These are phyloP conservation scores for Fringilla coelebs DNA, from an alignment of 2,797 vertebrate genomes.

Conservation along the genomic window DNA sequence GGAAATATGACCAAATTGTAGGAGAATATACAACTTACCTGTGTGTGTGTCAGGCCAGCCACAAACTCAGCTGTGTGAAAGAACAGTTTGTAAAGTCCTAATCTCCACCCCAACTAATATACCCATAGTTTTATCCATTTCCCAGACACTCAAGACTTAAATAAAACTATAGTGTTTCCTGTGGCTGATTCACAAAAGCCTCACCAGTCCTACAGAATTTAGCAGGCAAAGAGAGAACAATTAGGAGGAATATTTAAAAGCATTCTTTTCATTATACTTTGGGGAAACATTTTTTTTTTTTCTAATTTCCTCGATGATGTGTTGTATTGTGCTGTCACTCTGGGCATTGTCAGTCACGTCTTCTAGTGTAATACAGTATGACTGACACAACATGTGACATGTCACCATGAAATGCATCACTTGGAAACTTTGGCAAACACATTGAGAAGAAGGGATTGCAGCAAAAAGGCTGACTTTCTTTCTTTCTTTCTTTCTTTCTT, in stretches of 20 bases:
- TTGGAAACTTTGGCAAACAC: conserved; percentile 31
- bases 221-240: neutral
- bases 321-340: conserved; percentile 28
- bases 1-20: neutral
- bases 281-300: neutral
- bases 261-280: conserved; percentile 15
- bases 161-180: neutral
- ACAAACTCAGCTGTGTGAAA: neutral
- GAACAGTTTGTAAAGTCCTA: neutral
- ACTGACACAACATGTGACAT: conserved; percentile 53
- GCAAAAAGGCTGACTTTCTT: neutral
- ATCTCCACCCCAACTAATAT: neutral
- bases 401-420: conserved; percentile 38
- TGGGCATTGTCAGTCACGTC: conserved; percentile 44
- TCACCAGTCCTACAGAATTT: neutral
- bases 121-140: neutral
- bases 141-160: neutral
- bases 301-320: neutral
- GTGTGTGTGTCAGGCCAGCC: neutral
- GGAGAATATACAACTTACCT: neutral
- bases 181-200: neutral
- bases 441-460: neutral
- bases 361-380: conserved; percentile 33
- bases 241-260: neutral
- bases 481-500: neutral